A percentile compares a stretch with the other conserved stretches of the same genome.
Conservation (phyloP, 2,113 vertebrate species). For the Rhinichthys klamathensis region DNA sequence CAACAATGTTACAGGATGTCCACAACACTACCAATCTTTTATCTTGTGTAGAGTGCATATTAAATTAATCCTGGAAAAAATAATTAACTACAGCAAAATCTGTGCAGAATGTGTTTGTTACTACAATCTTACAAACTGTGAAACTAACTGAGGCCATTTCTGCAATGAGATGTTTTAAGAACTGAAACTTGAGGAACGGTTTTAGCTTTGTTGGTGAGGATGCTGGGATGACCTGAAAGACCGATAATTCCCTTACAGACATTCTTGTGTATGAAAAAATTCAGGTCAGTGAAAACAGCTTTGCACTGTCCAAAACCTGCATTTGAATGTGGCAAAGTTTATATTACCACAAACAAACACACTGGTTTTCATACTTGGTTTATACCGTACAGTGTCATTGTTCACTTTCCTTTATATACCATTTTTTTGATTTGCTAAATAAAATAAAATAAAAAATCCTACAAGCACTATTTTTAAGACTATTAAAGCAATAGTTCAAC, state of each 20-base stretch:
- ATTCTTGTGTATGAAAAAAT: neutral
- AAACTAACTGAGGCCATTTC: neutral
- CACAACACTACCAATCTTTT: no score
- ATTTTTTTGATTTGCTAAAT: no score
- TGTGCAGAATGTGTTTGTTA: no score
- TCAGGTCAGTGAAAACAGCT: neutral
- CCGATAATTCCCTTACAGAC: neutral
- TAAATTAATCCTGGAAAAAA: no score
- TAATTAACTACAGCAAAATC: no score
- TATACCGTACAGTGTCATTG: neutral
- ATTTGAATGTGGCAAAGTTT: constrained; percentile 25
- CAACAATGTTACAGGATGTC: no score
- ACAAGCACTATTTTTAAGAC: neutral
- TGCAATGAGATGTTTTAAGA: neutral
- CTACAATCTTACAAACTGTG: neutral
- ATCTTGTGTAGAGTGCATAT: no score
- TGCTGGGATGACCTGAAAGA: neutral
- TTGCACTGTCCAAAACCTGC: neutral
- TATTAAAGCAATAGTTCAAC: neutral
- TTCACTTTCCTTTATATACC: neutral
- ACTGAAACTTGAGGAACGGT: neutral
- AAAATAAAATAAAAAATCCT: no score
- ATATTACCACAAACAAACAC: neutral
- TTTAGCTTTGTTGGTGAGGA: neutral
- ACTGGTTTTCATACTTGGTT: neutral